These are phyloP conservation scores for Ammodytes dubius DNA, from an alignment of 2,113 vertebrate genomes.

Conservation along the genomic window DNA sequence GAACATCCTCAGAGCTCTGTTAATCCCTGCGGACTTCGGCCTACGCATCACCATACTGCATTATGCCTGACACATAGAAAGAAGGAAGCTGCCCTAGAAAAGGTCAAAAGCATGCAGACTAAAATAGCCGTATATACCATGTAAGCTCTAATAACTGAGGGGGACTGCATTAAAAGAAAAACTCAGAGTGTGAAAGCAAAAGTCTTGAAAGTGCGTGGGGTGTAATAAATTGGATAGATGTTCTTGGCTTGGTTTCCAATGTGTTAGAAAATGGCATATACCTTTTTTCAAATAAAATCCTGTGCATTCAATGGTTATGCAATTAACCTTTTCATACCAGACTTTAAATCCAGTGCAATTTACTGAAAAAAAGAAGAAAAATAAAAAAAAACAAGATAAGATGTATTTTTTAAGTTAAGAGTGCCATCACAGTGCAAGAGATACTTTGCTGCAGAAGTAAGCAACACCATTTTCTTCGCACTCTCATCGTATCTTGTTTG, in stretches of 20 bases:
- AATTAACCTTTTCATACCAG: slow-evolving; percentile 9
- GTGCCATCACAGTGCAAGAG: background rate
- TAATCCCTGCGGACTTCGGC: slow-evolving; percentile 10
- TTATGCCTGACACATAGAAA: background rate
- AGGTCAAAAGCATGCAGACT: background rate
- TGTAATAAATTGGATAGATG: slow-evolving; percentile 35
- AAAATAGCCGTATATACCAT: background rate
- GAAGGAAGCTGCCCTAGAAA: background rate
- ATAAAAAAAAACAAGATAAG: background rate
- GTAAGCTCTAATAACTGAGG: background rate
- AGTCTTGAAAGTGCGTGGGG: slow-evolving; percentile 28
- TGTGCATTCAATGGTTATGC: background rate
- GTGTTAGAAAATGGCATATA: slow-evolving; percentile 5
- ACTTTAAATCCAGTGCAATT: background rate
- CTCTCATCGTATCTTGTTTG: slow-evolving; percentile 10
- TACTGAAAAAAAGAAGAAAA: background rate
- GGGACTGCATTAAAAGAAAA: background rate
- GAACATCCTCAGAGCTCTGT: slow-evolving; percentile 1
- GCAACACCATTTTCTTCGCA: slow-evolving; percentile 4
- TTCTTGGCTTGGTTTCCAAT: slow-evolving; percentile 34
- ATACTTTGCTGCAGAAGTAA: background rate
- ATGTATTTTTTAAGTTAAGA: background rate
- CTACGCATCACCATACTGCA: background rate
- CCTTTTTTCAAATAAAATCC: slow-evolving; percentile 11
- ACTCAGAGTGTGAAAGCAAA: background rate